These are phyloP conservation scores for Barnardius zonarius DNA, from an alignment of 2,113 vertebrate species.

Conservation along the genomic window DNA sequence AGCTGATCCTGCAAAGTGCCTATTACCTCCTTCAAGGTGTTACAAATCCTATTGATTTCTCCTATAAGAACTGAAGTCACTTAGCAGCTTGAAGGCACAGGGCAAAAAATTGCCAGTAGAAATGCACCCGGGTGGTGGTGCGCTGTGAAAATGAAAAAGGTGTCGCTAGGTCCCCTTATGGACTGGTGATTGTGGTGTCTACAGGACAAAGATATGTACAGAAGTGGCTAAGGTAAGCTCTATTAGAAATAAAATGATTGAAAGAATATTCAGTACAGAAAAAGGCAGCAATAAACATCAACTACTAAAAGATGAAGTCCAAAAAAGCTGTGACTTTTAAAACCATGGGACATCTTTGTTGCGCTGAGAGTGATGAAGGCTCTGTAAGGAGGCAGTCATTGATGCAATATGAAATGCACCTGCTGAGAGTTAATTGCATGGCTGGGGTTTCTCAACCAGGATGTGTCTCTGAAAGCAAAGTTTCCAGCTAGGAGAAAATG, in stretches of 20 bases:
- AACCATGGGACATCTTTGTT: background rate
- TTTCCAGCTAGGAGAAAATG: slow-evolving; percentile 22
- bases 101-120: background rate
- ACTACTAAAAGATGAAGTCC: background rate
- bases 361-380: background rate
- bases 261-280: background rate
- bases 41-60: background rate
- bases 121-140: background rate
- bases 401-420: background rate
- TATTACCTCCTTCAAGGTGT: background rate
- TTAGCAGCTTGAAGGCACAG: background rate
- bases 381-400: background rate
- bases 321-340: background rate
- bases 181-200: background rate
- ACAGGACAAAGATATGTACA: background rate
- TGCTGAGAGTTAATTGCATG: slow-evolving; percentile 13
- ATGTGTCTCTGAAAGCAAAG: background rate
- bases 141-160: background rate
- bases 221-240: background rate
- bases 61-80: background rate
- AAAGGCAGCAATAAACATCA: background rate
- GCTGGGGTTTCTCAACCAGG: background rate
- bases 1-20: background rate
- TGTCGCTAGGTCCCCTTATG: background rate
- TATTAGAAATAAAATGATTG: background rate